Evolutionary conservation across 2,888 invertebrate genomes (phyloP).

Genomic region (Lepeophtheirus nordmannii): DNA sequence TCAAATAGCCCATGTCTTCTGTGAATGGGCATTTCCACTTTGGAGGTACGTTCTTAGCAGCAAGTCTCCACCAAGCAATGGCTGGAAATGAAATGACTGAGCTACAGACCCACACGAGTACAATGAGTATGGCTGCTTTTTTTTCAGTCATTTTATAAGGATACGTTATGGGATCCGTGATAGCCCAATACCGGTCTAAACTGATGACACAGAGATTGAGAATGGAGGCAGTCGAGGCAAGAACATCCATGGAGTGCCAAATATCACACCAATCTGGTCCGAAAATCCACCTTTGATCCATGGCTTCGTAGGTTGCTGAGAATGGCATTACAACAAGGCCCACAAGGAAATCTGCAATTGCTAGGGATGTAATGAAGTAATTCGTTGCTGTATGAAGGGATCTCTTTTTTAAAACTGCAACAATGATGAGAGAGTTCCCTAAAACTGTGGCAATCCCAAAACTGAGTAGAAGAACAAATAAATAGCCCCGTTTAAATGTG

Average conservation of each 20-base stretch:
- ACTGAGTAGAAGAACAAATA: conserved; percentile 62
- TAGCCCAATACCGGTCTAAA: conserved; percentile 93
- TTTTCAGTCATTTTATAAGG: conserved; percentile 82
- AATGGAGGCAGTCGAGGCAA: conserved; percentile 93
- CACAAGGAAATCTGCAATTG: conserved; percentile 88
- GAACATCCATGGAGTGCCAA: conserved; percentile 89
- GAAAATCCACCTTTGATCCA: conserved; percentile 55
- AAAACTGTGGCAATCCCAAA: conserved; percentile 85
- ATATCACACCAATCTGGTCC: conserved; percentile 92
- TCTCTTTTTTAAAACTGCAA: conserved; percentile 78
- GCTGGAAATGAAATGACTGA: conserved; percentile 95
- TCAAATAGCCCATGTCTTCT: conserved; percentile 83
- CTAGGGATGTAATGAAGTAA: conserved; percentile 89
- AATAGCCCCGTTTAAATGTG: conserved; percentile 28
- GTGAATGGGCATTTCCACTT: conserved; percentile 84
- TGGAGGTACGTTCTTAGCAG: conserved; percentile 28
- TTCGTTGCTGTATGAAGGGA: conserved; percentile 93
- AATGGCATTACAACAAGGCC: conserved; percentile 97
- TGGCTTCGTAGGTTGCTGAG: conserved; percentile 71
- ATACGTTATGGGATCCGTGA: conserved; percentile 94
- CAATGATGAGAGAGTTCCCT: conserved; percentile 83
- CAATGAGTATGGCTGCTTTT: conserved; percentile 70
- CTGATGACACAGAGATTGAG: conserved; percentile 93
- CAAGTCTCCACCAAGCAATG: conserved; percentile 88
- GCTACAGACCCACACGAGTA: conserved; percentile 89